Evolutionary conservation across 2,888 invertebrate genomes (phyloP), one percentile per base, ranked within the genome.

Genomic region (Onthophagus sagittarius): DNA sequence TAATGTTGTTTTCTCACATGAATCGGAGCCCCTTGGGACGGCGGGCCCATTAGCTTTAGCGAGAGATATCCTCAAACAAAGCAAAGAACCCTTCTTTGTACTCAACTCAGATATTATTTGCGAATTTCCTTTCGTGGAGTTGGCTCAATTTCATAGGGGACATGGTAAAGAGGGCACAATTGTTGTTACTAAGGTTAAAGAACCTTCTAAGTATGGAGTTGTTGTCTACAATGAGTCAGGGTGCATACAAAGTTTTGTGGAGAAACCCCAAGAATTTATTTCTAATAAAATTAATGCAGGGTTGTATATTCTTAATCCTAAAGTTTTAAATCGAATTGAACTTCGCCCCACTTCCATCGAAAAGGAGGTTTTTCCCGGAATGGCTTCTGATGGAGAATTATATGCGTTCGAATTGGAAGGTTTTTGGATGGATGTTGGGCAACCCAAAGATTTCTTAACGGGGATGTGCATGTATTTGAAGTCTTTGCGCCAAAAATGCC

Each of bases 361-460:
- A 85, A 99, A 99, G 84, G 99, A 99, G 88, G 93, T 99, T 0
- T 99, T 99, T 83, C 99, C 99, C 0, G 87, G 87, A 72, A 99
- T 99, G 98, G 97, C 97, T 0, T 84, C 86, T 70, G 94, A 95
- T 80, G 90, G 91, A 0, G 88, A 98, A 80, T 87, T 99, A 33
- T 98, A 90, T 86, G 98, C 99, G 0, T 95, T 96, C 90, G 98
- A 99, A 81, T 86, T 99, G 67, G 88, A 93, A 83, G 98, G 98
- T 0, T 99, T 98, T 85, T 99, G 99, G 99, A 99, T 99, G 99
- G 99, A 99, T 86, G 97, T 99, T 72, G 99, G 99, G 1, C 99
- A 99, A 83, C 99, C 99, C 0, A 97, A 96, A 87, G 99, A 99
- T 85, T 99, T 99, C 84, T 88, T 99, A 64, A 97, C 94, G 79